Percentiles rank a stretch among this genome's conserved stretches.
Conservation (phyloP, 2,888 invertebrate species). For the Drosophila fungiperda region DNA sequence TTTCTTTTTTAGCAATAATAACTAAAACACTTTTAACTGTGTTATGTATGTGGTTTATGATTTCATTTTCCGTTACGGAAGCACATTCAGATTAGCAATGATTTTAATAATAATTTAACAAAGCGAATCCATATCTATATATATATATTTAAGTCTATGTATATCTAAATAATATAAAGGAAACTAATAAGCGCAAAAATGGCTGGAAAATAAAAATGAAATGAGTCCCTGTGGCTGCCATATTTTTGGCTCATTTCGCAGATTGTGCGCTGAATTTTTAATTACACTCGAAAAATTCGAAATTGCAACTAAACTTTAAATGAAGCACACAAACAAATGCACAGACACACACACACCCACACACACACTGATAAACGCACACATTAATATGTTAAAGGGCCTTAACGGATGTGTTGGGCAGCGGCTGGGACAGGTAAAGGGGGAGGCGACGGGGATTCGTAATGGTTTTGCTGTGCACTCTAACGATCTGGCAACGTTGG, state of each 20-base stretch:
- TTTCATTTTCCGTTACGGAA: not conserved
- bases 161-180: constrained; percentile 15
- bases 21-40: not conserved
- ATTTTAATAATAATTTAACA: not conserved
- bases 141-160: not conserved
- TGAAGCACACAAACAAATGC: constrained; percentile 39
- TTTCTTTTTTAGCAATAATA: not conserved
- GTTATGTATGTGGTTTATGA: not conserved
- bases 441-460: not conserved
- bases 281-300: constrained; percentile 65
- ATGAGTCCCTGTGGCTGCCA: constrained; percentile 36
- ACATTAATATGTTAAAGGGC: constrained; percentile 5
- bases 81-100: not conserved
- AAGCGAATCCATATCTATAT: not conserved
- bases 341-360: constrained; percentile 23
- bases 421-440: not conserved
- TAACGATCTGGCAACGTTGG: constrained; percentile 29
- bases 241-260: constrained; percentile 58
- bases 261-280: constrained; percentile 72
- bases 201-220: constrained; percentile 12
- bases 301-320: constrained; percentile 74
- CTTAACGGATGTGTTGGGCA: not conserved
- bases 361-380: not conserved
- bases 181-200: constrained; percentile 41
- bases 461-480: constrained; percentile 25